Base-by-base conservation (phyloP, 2,888 invertebrate species). In the Zygaena filipendulae region DNA sequence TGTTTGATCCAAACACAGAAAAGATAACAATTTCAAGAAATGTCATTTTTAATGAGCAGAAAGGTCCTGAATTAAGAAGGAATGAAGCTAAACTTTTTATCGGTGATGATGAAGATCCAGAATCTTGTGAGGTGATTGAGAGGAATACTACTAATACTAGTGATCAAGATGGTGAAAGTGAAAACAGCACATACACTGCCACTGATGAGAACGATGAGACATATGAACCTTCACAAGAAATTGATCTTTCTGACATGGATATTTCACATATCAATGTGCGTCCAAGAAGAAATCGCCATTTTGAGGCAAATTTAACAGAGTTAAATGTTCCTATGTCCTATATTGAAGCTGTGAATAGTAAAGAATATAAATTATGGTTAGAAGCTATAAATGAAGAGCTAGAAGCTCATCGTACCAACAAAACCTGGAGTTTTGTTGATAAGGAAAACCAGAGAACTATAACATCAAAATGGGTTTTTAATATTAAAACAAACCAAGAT, bases 41-140 rank as follows among this genome's bases (percentile, higher is more conserved):
- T 42, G 43, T 52, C 0, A 33, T 27, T 0, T 51, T 51, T 33
- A 25, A 50, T 43, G 47, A 51, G 36, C 1, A 35, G 10, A 20
- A 35, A 8, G 12, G 4, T 22, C 36, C 36, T 27, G 35, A 31
- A 14, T 21, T 14, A 23, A 36, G 14, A n/a, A 32, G 27, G 25
- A 42, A 40, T 30, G 30, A 27, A 19, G n/a, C 36, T 18, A 3
- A 31, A 35, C 37, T 43, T 16, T 14, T 3, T 13, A 27, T 38
- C 5, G 12, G 21, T 29, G 27, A 39, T 29, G 38, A 38, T 13
- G 30, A 36, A 5, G 21, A 5, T 19, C 2, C 21, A 30, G 13
- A 25, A n/a, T n/a, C n/a, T n/a, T n/a, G n/a, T n/a, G n/a, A n/a
- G n/a, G n/a, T n/a, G n/a, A n/a, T n/a, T n/a, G n/a, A n/a, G n/a